These are phyloP conservation scores for Hylomyscus alleni DNA, from an alignment of 2,797 vertebrate genomes.

Conservation along the genomic window DNA sequence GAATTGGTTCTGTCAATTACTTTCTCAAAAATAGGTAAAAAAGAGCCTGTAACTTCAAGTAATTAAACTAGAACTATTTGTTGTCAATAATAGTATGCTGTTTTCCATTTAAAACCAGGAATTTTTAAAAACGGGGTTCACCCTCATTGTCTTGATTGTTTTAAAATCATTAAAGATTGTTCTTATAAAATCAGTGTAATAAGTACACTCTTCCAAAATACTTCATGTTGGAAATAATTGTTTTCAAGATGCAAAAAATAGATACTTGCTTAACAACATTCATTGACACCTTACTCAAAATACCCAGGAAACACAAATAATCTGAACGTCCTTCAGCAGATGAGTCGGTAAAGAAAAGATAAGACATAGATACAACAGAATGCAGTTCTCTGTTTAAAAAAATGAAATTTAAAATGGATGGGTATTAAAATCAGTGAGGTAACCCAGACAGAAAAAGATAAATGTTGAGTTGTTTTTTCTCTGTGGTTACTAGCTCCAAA, in stretches of 20 bases:
- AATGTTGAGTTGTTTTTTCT: background rate
- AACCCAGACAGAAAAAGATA: background rate
- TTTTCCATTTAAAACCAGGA: background rate
- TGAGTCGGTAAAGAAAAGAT: rapidly evolving
- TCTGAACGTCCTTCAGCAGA: background rate
- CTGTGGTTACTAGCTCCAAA: background rate
- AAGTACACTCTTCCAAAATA: slow-evolving; percentile 9
- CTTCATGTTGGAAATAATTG: background rate
- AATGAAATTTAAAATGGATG: background rate
- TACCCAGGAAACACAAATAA: background rate
- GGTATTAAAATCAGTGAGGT: background rate
- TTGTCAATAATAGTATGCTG: background rate
- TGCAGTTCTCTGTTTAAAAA: background rate
- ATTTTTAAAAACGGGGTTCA: background rate
- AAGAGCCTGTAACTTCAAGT: background rate
- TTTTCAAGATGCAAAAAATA: background rate
- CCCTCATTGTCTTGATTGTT: background rate
- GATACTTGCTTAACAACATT: background rate
- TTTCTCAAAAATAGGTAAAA: background rate
- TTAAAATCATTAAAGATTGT: slow-evolving; percentile 30
- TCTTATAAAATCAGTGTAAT: background rate
- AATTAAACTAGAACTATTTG: background rate
- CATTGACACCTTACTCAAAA: background rate
- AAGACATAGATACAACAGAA: background rate
- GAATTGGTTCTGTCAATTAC: background rate